Evolutionary conservation across 1,140 invertebrate species (phyloP), one percentile per base, ranked within the genome.

Genomic region (Hirudo medicinalis): DNA sequence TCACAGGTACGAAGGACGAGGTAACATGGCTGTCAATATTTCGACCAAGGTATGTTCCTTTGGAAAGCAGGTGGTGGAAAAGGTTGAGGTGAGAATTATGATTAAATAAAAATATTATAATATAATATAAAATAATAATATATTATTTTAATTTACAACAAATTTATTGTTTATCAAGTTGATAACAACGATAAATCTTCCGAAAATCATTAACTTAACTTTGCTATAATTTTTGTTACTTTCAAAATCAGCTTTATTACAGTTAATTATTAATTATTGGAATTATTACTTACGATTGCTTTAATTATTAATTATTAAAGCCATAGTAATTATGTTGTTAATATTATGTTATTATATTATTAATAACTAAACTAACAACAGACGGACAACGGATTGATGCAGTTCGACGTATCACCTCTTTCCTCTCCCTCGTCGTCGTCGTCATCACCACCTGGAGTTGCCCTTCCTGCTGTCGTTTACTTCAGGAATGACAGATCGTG

Each of bases 1-100:
- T 8, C 1, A 49, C 79, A 96, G 92, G 78, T 96, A 96, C 83
- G 94, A 97, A 86, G 95, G 93, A 84, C 92, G 89, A 83, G 92
- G 96, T 82, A 97, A 95, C 85, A 94, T 97, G 89, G 94, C 91
- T 77, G 97, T 99, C 82, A 92, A 91, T 72, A 97, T 94, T 86
- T 97, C 94, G 77, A 99, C 96, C 71, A 98, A 98, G 85, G 94
- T 99, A 75, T 99, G 96, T 84, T 98, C 95, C 72, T 99, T 99
- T 84, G 96, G 96, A 67, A 97, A 97, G 81, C 94, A 98, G 85
- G 95, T 98, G 69, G 94, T 99, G 69, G 96, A 99, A 82, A 99
- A 99, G 84, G 94, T 99, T 70, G 96, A 99, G 79, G 84, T 86
- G 76, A 78, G 74, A 69, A 57, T 72, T 53, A 70, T 72, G 4